phyloP scores from a whole-genome alignment of 2,888 invertebrate species.

The Lepidocyrtoides sp. region DNA sequence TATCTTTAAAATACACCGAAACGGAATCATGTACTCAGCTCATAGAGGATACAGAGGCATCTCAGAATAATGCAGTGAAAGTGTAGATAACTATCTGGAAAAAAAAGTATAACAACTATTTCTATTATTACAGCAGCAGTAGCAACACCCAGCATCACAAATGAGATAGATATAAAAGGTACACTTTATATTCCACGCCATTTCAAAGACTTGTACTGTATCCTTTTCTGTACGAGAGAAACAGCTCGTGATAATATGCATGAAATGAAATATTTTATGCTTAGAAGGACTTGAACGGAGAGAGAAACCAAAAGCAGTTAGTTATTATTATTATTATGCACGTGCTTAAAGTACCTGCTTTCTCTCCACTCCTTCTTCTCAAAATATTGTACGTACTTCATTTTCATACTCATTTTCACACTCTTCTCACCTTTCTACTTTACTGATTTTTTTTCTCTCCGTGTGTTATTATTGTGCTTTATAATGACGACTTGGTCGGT shows the following conservation, averaged over 20 bases:
- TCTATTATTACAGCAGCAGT: constrained; percentile 35
- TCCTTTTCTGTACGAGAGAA: constrained; percentile 1
- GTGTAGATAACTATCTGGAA: constrained; percentile 56
- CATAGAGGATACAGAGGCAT: neutral
- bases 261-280: constrained; percentile 76
- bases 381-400: constrained; percentile 61
- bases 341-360: constrained; percentile 57
- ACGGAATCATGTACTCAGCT: constrained; percentile 39
- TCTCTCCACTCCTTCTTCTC: constrained; percentile 10
- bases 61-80: neutral
- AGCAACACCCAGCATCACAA: constrained; percentile 11
- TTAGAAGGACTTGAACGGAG: constrained; percentile 53
- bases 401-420: constrained; percentile 75
- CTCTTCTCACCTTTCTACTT: constrained; percentile 25
- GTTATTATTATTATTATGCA: constrained; percentile 70
- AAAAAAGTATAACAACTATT: constrained; percentile 32
- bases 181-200: neutral
- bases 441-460: neutral
- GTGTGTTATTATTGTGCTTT: constrained; percentile 37
- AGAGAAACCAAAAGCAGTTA: constrained; percentile 54
- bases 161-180: neutral
- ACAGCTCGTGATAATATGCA: constrained; percentile 70
- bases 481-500: constrained; percentile 5
- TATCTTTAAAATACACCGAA: constrained; percentile 37
- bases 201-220: constrained; percentile 15